Percentiles rank a stretch among this genome's conserved stretches.
Evolutionary conservation across 2,113 vertebrate genomes (phyloP).

Genomic region (Nematolebias whitei): DNA sequence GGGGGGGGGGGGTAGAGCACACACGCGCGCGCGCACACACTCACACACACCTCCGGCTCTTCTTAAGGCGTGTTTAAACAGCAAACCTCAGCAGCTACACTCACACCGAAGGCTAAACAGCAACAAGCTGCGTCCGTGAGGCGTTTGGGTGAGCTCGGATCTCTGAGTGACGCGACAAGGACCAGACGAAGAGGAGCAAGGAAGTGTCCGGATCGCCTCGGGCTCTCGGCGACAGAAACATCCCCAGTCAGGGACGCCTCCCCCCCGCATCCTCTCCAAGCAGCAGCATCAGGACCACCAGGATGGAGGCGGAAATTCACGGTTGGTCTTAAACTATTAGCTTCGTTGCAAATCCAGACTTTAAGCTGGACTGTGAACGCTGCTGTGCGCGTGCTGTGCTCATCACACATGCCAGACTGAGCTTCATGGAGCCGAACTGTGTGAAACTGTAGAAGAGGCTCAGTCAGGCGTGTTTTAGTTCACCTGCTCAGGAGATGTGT

Average conservation of each 20-base stretch:
- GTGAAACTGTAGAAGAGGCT: no score
- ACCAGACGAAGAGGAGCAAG: neutral
- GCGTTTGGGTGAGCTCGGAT: neutral
- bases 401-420: conserved; percentile 8
- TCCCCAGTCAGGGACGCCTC: conserved; percentile 43
- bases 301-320: conserved; percentile 71
- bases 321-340: conserved; percentile 52
- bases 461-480: no score
- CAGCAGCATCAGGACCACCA: conserved; percentile 58
- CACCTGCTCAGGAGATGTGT: no score
- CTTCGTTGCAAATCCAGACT: neutral
- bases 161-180: neutral
- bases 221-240: conserved; percentile 28
- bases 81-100: no score
- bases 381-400: conserved; percentile 11
- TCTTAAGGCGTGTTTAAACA: neutral
- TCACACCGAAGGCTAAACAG: neutral
- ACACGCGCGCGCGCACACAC: conserved; percentile 6
- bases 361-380: neutral
- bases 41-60: neutral
- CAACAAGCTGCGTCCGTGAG: conserved; percentile 32
- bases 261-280: no score
- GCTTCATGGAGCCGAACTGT: neutral
- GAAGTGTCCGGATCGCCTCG: conserved; percentile 40
- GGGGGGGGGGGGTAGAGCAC: no score